Percentiles rank a stretch among this genome's conserved stretches.
Evolutionary conservation across 2,113 vertebrate genomes (phyloP).

Genomic region (Notarius quadriscutis): DNA sequence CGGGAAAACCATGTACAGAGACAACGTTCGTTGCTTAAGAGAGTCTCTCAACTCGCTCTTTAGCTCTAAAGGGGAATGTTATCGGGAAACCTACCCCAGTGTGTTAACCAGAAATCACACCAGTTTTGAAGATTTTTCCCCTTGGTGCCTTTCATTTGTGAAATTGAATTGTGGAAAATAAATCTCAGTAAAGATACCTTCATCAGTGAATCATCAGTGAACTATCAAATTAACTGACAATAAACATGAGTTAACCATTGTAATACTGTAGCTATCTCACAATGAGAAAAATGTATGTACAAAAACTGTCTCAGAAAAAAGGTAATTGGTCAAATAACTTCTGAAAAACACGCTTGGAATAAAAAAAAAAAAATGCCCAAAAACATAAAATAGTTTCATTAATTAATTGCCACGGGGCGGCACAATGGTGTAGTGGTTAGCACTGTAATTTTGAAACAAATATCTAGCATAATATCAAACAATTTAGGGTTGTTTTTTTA

Average conservation of each 20-base stretch:
- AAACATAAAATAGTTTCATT: too few species aligned
- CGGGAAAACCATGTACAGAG: too few species aligned
- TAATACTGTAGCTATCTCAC: neutral
- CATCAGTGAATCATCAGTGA: neutral
- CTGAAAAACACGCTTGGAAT: too few species aligned
- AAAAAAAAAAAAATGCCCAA: too few species aligned
- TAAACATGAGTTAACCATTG: neutral
- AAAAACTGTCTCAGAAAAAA: neutral
- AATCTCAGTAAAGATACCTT: neutral
- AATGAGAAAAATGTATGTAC: neutral
- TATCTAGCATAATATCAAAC: neutral
- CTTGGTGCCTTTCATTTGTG: neutral
- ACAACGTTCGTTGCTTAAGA: too few species aligned
- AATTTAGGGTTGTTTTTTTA: neutral
- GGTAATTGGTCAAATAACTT: neutral
- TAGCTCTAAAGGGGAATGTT: too few species aligned
- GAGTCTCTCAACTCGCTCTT: too few species aligned
- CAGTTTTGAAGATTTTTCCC: neutral
- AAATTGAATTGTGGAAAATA: neutral
- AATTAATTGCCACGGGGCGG: too few species aligned
- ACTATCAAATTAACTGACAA: neutral
- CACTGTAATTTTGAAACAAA: neutral
- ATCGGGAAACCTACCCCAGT: too few species aligned
- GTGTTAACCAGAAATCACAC: neutral
- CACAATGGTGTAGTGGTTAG: too few species aligned